Evolutionary conservation across 2,113 vertebrate species (phyloP), one percentile per base, ranked within the genome.

Genomic region (Syngnathus scovelli): DNA sequence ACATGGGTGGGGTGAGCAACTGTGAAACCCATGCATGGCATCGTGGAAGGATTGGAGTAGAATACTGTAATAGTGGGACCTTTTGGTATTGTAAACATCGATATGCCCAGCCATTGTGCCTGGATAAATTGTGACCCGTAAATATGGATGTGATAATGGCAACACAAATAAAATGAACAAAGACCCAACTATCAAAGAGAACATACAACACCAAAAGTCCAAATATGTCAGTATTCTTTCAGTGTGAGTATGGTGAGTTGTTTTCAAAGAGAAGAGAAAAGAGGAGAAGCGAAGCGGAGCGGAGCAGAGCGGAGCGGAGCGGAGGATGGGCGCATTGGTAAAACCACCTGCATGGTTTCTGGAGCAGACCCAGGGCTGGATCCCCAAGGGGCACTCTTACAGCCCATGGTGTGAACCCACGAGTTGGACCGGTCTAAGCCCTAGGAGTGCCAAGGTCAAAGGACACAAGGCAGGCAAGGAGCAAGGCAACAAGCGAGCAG

Each of bases 381-480:
- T 94, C 95, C 96, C 97, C 95, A 99, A 93, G 96, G 94, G 91
- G 93, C 92, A 87, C 94, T 94, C 92, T 96, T 97, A 92, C 94
- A 94, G 93, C 94, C 96, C 92, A 96, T 96, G 91, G 97, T 95
- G 94, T 98, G 94, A 91, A 99, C 97, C 97, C 97, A 99, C 92
- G 97, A 99, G 95, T 99, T 99, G 95, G 97, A 99, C 92, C 97
- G 97, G 90, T 99, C 97, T 94, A 99, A 95, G 86, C 97, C 97
- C 97, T 99, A 93, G 89, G 87, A 80, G 92, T 92, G 92, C 91
- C 92, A 91, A 90, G 90, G 89, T 92, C 93, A 91, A 93, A 93
- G 92, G 94, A 92, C 85, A 78, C 86, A 93, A 93, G 94, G 87
- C 86, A 84, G 81, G 75, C 86, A 71, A 88, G 85, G 84, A 80